These are phyloP conservation scores for Pseudomyrmex gracilis DNA, from an alignment of 1,140 invertebrate species.

Conservation along the genomic window DNA sequence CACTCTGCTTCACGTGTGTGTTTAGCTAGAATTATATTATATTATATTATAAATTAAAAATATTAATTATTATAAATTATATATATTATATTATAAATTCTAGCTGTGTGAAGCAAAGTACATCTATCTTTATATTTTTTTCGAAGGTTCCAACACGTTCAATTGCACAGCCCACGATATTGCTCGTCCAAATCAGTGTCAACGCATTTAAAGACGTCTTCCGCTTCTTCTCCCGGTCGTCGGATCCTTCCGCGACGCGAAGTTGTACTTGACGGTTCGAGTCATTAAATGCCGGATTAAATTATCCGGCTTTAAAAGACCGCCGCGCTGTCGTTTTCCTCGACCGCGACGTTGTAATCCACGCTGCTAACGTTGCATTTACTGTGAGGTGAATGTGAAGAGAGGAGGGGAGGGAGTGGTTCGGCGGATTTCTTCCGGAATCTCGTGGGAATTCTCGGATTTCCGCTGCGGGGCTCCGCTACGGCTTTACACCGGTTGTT, in stretches of 20 bases:
- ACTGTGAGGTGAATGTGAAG: not conserved
- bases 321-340: constrained; percentile 1
- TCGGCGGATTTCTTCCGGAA: constrained; percentile 49
- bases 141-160: too few species aligned
- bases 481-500: constrained; percentile 35
- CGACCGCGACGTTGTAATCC: constrained; percentile 25
- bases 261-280: not conserved
- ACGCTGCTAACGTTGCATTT: constrained; percentile 4
- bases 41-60: too few species aligned
- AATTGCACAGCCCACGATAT: not conserved
- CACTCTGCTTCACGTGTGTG: too few species aligned
- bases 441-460: constrained; percentile 54
- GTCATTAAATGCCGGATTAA: constrained; percentile 9
- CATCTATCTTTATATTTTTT: too few species aligned
- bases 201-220: constrained; percentile 12
- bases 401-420: not conserved
- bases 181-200: not conserved
- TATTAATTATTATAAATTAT: too few species aligned
- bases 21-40: too few species aligned
- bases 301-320: constrained; percentile 13
- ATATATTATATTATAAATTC: too few species aligned
- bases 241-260: not conserved
- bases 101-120: too few species aligned
- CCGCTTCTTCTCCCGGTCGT: not conserved
- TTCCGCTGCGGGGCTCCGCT: constrained; percentile 35